Evolutionary conservation across 2,113 vertebrate species (phyloP), one percentile per base, ranked within the genome.

Genomic region (Cyprinodon brontotheroides): DNA sequence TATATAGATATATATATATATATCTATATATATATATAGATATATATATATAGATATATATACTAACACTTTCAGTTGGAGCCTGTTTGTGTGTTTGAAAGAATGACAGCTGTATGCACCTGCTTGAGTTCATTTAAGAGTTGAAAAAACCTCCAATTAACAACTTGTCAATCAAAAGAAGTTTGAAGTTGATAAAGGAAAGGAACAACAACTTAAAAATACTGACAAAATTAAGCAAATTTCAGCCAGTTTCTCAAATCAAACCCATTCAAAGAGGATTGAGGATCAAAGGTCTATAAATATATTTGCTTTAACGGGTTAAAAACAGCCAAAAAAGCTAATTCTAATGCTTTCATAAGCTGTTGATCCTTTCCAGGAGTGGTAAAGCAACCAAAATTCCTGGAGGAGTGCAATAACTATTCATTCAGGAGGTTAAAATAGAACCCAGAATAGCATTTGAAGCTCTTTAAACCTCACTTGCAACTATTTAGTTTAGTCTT

Each of bases 61-160:
- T 75, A 67, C 82, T 71, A 78, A 85, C 75, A 67, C 48, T 74
- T 72, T 64, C 81, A 69, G 76, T 74, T 69, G 72, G 36, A 71
- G 71, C 38, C 47, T 80, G 79, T 79, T 43, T 72, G 15, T 79
- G 81, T 82, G 81, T 78, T 74, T 72, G 81, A 29, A 78, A 80
- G 64, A 47, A 78, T 74, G 84, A 86, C 86, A 89, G 87, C 87
- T 89, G 91, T 85, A 87, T 76, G 60, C 80, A 84, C 82, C 77
- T 38, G 29, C 85, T 88, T 81, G 75, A 89, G 78, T 69, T 67
- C 22, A 4, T 68, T 90, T 86, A 89, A 79, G 69, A 87, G 80
- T 78, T 88, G 81, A 75, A 86, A 78, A 86, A 86, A 89, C 65
- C 77, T 84, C 65, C 72, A 82, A 75, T 67, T 74, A 81, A 79